Conservation (phyloP, 2,797 vertebrate genomes). For the Danio albolineatus region DNA sequence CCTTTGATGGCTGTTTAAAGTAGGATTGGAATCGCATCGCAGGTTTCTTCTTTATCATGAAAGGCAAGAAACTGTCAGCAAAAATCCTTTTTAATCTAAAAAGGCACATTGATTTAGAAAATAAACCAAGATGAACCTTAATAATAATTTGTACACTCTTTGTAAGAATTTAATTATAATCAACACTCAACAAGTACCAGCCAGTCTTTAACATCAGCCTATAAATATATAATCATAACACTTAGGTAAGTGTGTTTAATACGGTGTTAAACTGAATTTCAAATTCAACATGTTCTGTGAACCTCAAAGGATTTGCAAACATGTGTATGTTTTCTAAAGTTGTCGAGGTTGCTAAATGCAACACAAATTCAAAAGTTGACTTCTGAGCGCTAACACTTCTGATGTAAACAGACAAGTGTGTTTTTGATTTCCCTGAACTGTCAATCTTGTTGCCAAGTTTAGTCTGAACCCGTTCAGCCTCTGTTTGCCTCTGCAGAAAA, state of each 20-base stretch:
- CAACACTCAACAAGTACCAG: not conserved
- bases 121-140: not conserved
- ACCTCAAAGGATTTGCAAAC: not conserved
- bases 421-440: not conserved
- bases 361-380: not conserved
- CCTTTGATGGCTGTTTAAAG: not conserved
- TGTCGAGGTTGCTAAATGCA: not conserved
- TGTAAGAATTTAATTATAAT: not conserved
- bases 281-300: not conserved
- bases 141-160: not conserved
- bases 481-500: not conserved
- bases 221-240: not conserved
- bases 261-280: not conserved
- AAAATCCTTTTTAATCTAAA: not conserved
- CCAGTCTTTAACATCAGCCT: not conserved
- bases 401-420: conserved; percentile 10
- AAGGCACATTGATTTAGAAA: not conserved
- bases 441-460: conserved; percentile 12
- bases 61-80: not conserved
- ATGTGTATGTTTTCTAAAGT: not conserved
- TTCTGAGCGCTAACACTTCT: not conserved
- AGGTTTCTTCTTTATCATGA: not conserved
- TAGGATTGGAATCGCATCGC: not conserved
- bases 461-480: not conserved
- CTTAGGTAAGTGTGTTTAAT: not conserved